Percentiles rank a stretch among this genome's conserved stretches.
phyloP scores from a whole-genome alignment of 2,888 invertebrate genomes.

The Microchrysa polita region DNA sequence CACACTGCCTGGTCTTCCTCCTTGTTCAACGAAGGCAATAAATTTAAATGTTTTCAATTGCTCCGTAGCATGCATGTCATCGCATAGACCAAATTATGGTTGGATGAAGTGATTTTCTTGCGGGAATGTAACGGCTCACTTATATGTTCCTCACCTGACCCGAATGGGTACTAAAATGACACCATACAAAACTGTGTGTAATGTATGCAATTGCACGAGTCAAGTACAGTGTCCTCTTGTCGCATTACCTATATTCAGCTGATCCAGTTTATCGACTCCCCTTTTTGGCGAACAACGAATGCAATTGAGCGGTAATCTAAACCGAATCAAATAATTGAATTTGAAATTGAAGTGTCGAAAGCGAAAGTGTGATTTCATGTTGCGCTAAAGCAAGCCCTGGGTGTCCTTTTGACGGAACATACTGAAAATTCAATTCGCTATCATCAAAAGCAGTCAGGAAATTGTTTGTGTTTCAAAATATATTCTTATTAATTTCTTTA shows the following conservation, averaged over 20 bases:
- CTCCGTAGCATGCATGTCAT: conserved; percentile 34
- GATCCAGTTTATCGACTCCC: neutral
- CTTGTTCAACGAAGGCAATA: conserved; percentile 1
- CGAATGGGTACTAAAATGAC: neutral
- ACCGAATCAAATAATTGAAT: neutral
- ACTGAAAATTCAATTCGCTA: conserved; percentile 32
- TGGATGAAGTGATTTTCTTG: neutral
- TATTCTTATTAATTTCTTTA: conserved; percentile 25
- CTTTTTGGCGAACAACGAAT: neutral
- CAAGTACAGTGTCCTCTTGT: neutral
- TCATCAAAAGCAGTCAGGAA: conserved; percentile 27
- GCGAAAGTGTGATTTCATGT: neutral
- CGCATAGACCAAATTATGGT: neutral
- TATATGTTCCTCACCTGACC: neutral
- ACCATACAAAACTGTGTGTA: neutral
- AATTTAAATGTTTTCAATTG: conserved; percentile 30
- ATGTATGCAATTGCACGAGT: conserved; percentile 20
- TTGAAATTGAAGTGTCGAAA: conserved; percentile 3
- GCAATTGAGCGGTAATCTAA: neutral
- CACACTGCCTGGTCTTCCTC: neutral
- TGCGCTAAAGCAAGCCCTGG: conserved; percentile 23
- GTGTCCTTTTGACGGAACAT: conserved; percentile 27
- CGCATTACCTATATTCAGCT: neutral
- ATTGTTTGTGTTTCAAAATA: conserved; percentile 34
- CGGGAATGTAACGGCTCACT: neutral